Percentiles rank a stretch among this genome's conserved stretches.
Conservation (phyloP, 2,113 vertebrate genomes). For the Camelus dromedarius region DNA sequence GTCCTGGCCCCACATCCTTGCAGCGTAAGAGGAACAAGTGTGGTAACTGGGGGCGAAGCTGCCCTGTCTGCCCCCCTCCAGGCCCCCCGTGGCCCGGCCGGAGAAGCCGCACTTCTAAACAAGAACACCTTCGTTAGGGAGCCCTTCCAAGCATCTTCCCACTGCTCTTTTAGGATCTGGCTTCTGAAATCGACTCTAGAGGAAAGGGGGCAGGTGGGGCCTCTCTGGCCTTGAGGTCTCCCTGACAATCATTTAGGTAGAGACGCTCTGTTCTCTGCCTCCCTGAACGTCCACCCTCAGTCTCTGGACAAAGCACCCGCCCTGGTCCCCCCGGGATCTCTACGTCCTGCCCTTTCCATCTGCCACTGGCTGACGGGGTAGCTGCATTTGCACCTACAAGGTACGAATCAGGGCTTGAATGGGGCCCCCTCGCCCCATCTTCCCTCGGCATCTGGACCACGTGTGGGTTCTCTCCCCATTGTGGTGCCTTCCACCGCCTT, state of each 20-base stretch:
- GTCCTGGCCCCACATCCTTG: background rate
- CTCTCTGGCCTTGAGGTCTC: too few relatives aligned
- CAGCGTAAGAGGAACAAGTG: background rate
- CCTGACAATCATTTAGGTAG: accelerated
- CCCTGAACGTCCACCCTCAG: background rate
- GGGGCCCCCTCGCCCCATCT: accelerated
- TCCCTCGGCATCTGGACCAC: accelerated
- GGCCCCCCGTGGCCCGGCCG: background rate
- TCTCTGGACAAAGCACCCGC: accelerated
- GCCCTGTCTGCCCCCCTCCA: background rate
- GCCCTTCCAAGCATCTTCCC: background rate
- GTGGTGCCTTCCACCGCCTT: accelerated
- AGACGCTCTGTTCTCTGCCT: accelerated
- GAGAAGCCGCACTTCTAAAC: background rate
- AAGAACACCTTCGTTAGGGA: accelerated
- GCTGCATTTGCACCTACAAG: too few relatives aligned
- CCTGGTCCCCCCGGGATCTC: too few relatives aligned
- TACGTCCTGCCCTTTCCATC: accelerated
- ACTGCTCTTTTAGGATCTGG: background rate
- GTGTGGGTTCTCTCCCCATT: too few relatives aligned
- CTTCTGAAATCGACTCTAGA: background rate
- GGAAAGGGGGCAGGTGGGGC: background rate
- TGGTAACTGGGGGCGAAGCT: too few relatives aligned
- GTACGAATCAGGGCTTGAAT: background rate
- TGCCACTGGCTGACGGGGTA: too few relatives aligned